A percentile compares a stretch with the other conserved stretches of the same genome.
Conservation (phyloP, 2,888 invertebrate genomes). For the Acanthosepion pharaonis region DNA sequence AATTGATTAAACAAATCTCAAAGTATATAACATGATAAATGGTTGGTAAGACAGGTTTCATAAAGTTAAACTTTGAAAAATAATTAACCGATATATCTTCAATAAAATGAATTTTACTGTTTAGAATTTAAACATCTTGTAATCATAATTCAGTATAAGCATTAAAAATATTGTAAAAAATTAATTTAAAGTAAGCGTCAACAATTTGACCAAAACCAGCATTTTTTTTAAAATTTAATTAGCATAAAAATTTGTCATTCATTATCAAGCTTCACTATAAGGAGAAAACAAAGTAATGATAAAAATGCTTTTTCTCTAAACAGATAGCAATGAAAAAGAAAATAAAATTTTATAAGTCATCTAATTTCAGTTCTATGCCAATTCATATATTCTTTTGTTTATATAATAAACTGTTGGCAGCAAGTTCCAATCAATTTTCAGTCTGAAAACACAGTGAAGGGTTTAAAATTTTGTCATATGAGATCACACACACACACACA, state of each 20-base stretch:
- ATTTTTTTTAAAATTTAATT: not conserved
- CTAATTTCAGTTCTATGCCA: slow-evolving; percentile 6
- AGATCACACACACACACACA: not conserved
- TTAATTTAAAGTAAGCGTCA: not conserved
- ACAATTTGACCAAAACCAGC: not conserved
- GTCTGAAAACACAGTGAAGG: slow-evolving; percentile 15
- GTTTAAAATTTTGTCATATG: slow-evolving; percentile 25
- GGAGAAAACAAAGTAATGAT: not conserved
- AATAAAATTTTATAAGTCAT: not conserved
- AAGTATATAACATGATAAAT: not conserved
- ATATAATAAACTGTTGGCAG: not conserved
- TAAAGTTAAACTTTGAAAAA: not conserved
- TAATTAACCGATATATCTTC: not conserved
- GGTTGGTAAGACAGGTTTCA: no score
- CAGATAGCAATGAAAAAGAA: not conserved
- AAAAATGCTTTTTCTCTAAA: not conserved
- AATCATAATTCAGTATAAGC: no score
- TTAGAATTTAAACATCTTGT: not conserved
- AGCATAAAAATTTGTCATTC: not conserved
- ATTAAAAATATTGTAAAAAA: not conserved
- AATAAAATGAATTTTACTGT: slow-evolving; percentile 11
- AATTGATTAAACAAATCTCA: not conserved
- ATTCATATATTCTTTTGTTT: not conserved
- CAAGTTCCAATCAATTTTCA: slow-evolving; percentile 8
- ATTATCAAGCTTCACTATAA: not conserved